These are phyloP conservation scores for Achatina immaculata DNA, from an alignment of 1,140 invertebrate genomes.

Conservation along the genomic window DNA sequence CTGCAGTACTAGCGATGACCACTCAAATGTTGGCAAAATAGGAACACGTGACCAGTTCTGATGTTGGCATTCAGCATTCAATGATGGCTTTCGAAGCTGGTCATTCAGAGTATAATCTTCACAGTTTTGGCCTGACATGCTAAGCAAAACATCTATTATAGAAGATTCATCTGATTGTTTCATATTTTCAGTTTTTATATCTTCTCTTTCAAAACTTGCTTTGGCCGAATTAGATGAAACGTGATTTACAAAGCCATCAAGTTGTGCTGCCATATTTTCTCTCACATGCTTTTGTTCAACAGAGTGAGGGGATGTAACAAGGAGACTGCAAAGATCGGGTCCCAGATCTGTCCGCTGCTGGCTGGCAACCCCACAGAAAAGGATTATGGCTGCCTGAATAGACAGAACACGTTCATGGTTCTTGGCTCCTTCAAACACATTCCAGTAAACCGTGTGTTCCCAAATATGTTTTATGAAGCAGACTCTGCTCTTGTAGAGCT, in stretches of 20 bases:
- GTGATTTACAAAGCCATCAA: background rate
- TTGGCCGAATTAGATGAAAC: too few species aligned
- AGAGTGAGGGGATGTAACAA: background rate
- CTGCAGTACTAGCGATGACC: background rate
- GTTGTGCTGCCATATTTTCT: background rate
- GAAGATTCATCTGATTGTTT: background rate
- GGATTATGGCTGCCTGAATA: conserved; percentile 66
- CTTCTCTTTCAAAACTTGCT: too few species aligned
- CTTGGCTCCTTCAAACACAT: conserved; percentile 63
- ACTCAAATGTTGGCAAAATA: background rate
- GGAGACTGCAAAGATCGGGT: background rate
- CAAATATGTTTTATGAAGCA: conserved; percentile 68
- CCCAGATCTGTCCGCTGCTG: background rate
- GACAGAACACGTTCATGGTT: conserved; percentile 66
- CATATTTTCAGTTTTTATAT: background rate
- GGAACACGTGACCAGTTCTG: background rate
- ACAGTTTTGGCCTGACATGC: background rate
- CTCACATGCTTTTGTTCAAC: background rate
- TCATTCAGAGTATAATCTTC: background rate
- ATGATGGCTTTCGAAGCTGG: background rate
- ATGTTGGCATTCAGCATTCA: background rate
- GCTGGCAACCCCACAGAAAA: conserved; percentile 49
- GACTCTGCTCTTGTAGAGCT: conserved; percentile 67
- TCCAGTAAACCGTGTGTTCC: conserved; percentile 68
- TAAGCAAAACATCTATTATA: background rate